phyloP scores from a whole-genome alignment of 2,797 vertebrate species.

The Acanthornis magna region DNA sequence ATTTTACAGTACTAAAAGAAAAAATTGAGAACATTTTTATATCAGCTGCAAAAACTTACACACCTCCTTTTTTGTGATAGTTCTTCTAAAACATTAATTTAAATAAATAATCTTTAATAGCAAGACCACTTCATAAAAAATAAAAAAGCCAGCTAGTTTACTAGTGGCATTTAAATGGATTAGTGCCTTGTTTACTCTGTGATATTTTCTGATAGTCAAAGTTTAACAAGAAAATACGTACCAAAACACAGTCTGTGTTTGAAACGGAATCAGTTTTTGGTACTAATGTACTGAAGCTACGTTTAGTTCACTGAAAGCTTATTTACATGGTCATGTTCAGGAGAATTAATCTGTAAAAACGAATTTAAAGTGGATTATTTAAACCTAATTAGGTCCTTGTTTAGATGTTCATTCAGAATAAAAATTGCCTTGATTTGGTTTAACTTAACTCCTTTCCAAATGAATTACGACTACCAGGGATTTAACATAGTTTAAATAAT shows the following conservation, averaged over 20 bases:
- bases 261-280: background rate
- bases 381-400: constrained; percentile 41
- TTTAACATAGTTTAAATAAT: constrained; percentile 57
- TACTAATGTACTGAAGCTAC: constrained; percentile 4
- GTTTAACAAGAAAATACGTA: background rate
- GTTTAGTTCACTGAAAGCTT: constrained; percentile 5
- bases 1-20: background rate
- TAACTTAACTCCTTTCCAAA: constrained; percentile 40
- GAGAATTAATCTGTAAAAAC: constrained; percentile 47
- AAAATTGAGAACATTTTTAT: background rate
- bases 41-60: background rate
- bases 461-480: background rate
- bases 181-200: background rate
- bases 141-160: background rate
- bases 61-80: background rate
- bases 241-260: background rate
- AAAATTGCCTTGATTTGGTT: constrained; percentile 55
- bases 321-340: constrained; percentile 1
- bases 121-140: background rate
- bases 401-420: constrained; percentile 30
- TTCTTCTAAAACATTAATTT: background rate
- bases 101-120: background rate
- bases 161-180: background rate
- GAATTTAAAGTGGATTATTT: constrained; percentile 43
- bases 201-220: background rate